Evolutionary conservation across 1,140 invertebrate species (phyloP).

Genomic region (Orussus abietinus): DNA sequence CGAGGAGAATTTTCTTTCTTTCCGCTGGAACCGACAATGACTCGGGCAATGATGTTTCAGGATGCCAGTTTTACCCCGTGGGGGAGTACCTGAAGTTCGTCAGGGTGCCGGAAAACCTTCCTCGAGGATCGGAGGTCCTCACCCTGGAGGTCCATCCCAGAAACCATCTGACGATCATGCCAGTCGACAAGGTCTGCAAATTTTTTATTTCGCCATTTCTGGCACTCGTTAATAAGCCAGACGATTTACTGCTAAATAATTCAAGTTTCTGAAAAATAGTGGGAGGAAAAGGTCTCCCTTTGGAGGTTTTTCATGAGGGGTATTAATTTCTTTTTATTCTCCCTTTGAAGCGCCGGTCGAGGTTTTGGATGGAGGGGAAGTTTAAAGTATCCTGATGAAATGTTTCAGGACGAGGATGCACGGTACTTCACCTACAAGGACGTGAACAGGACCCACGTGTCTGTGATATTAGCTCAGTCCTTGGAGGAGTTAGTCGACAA

Average conservation of each 20-base stretch:
- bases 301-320: too few relatives aligned
- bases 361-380: too few relatives aligned
- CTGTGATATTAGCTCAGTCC: slow-evolving; percentile 68
- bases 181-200: slow-evolving; percentile 62
- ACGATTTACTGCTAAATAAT: too few relatives aligned
- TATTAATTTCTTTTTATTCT: too few relatives aligned
- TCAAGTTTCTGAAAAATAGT: slow-evolving; percentile 6
- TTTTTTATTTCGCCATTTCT: neutral
- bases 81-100: slow-evolving; percentile 75
- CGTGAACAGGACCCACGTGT: slow-evolving; percentile 69
- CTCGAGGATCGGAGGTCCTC: slow-evolving; percentile 66
- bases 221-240: neutral
- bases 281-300: slow-evolving; percentile 4
- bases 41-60: slow-evolving; percentile 61
- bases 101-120: slow-evolving; percentile 67
- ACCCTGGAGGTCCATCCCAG: slow-evolving; percentile 70
- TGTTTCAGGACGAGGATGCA: slow-evolving; percentile 61
- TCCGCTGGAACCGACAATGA: neutral
- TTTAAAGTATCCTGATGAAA: too few relatives aligned
- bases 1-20: neutral
- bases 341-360: too few relatives aligned
- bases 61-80: slow-evolving; percentile 73
- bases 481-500: slow-evolving; percentile 76
- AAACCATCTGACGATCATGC: slow-evolving; percentile 65
- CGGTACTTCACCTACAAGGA: slow-evolving; percentile 68